phyloP scores from a whole-genome alignment of 2,888 invertebrate species.

The Coenonympha arcania region DNA sequence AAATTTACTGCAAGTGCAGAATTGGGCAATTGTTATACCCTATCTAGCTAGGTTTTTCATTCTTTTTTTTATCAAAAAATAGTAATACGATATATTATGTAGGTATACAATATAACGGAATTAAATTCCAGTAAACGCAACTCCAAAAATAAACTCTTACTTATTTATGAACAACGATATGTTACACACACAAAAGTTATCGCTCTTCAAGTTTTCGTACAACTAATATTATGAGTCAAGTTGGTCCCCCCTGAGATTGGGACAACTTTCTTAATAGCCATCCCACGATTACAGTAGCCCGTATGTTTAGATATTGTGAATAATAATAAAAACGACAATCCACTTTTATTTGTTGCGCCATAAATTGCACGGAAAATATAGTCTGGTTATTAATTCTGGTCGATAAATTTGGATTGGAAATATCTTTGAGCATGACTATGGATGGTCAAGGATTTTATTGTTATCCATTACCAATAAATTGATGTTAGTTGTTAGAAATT shows the following conservation, averaged over 20 bases:
- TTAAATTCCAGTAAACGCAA: neutral
- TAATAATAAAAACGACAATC: constrained; percentile 66
- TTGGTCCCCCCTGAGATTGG: constrained; percentile 58
- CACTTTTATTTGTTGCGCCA: constrained; percentile 60
- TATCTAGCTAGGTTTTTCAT: no score
- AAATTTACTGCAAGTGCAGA: no score
- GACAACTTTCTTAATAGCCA: constrained; percentile 69
- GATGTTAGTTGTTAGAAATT: neutral
- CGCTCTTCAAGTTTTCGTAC: constrained; percentile 54
- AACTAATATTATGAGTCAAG: constrained; percentile 60
- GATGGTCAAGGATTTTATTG: constrained; percentile 17
- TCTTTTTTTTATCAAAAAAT: no score
- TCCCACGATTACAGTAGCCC: constrained; percentile 59
- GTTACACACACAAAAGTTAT: constrained; percentile 49
- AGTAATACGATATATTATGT: no score
- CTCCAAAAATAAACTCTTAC: neutral
- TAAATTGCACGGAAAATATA: constrained; percentile 56
- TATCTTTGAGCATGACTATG: constrained; percentile 23
- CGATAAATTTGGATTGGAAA: constrained; percentile 55
- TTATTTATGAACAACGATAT: constrained; percentile 12
- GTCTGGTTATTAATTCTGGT: constrained; percentile 64
- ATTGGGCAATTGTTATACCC: no score
- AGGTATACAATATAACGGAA: no score
- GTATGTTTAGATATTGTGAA: constrained; percentile 51
- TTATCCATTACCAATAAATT: constrained; percentile 1